Evolutionary conservation across 2,888 invertebrate genomes (phyloP), one percentile per base, ranked within the genome.

Genomic region (Boloria euphrosyne): DNA sequence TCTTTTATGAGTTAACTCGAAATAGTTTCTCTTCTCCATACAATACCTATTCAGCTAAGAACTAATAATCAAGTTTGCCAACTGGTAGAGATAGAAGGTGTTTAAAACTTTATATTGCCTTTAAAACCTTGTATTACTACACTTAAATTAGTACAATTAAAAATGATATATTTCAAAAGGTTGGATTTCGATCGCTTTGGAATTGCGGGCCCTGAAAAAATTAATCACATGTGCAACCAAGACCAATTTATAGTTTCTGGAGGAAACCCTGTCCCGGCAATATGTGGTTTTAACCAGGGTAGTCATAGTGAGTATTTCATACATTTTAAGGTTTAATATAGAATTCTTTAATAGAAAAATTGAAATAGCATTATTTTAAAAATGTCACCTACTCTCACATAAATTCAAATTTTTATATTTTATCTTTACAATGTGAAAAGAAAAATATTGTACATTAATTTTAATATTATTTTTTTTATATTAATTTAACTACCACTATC

Each of bases 221-320:
- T 93, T 52, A 96, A 97, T 86, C 94, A 97, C 78, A 93, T 96
- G 2, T 97, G 97, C 80, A 95, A 95, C 78, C 96, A 95, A 72
- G 97, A 97, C 80, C 97, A 97, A 78, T 96, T 97, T 76, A 95
- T 97, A 47, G 95, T 97, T 4, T 96, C 97, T 0, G 97, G 97
- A 0, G 96, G 96, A 0, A 96, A 94, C 79, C 95, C 96, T 0
- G 94, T 96, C 0, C 96, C 97, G 2, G 94, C 95, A 0, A 96
- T 97, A 61, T 97, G 97, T 77, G 97, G 97, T 10, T 90, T 91
- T 58, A 97, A 96, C 76, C 94, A 94, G 46, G 97, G 96, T 17
- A 96, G 95, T 85, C 97, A 97, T 83, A 96, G 97, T 97, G 74
- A 83, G 84, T 83, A 68, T 53, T 13, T 5, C 55, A 53, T 16